Evolutionary conservation across 2,797 vertebrate species (phyloP).

Genomic region (Syncerus caffer): DNA sequence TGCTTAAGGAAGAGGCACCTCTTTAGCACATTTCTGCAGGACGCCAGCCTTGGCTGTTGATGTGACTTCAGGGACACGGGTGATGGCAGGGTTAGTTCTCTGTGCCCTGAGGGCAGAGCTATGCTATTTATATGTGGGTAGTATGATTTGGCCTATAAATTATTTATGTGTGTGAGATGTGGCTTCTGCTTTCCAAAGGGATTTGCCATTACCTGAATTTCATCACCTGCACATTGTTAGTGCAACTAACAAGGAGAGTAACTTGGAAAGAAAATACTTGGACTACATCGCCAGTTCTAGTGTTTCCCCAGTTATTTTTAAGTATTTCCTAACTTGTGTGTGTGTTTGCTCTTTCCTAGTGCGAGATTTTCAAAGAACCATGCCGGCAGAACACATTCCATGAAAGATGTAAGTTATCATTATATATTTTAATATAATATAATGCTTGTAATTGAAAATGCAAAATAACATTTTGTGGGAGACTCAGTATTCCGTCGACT

Average conservation of each 20-base stretch:
- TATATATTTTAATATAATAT: neutral
- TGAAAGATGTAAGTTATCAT: constrained; percentile 57
- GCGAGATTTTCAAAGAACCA: neutral
- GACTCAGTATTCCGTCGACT: neutral
- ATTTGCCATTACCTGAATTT: neutral
- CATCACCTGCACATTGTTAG: neutral
- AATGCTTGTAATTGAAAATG: neutral
- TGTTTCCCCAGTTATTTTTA: neutral
- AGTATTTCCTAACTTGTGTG: neutral
- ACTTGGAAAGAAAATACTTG: neutral
- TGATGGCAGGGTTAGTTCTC: neutral
- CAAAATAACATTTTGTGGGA: neutral
- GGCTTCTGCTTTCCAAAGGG: neutral
- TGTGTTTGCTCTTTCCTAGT: constrained; percentile 42
- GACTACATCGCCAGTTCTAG: neutral
- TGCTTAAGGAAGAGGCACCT: neutral
- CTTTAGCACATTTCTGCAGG: neutral
- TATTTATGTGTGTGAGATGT: neutral
- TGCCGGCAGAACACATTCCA: neutral
- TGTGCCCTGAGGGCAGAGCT: neutral
- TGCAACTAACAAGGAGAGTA: neutral
- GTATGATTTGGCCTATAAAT: neutral
- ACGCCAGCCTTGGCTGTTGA: neutral
- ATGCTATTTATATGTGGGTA: neutral
- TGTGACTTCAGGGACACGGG: neutral